These are phyloP conservation scores for Silurus aristotelis DNA, from an alignment of 2,797 vertebrate species.

Conservation along the genomic window DNA sequence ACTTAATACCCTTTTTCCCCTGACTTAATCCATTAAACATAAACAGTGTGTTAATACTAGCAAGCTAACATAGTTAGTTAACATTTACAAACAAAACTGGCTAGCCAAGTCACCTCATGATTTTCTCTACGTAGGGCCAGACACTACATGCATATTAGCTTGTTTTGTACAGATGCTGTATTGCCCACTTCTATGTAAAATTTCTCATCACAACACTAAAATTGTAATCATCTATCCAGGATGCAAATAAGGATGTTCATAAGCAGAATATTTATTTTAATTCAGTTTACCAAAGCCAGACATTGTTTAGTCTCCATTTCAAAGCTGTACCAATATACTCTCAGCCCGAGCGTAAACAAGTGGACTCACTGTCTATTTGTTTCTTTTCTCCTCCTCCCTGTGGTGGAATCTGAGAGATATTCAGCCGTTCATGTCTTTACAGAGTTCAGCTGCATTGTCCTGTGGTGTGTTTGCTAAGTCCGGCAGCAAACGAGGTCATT, in stretches of 20 bases:
- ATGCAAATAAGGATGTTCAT: neutral
- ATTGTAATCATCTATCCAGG: neutral
- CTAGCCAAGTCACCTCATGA: neutral
- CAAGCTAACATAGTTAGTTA: neutral
- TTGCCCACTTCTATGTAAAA: neutral
- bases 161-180: neutral
- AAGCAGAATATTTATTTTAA: neutral
- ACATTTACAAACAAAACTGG: neutral
- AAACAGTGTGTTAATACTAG: neutral
- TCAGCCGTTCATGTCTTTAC: slow-evolving; percentile 1
- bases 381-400: neutral
- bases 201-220: neutral
- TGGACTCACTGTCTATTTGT: neutral
- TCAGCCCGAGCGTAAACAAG: neutral
- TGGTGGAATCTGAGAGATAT: slow-evolving; percentile 1
- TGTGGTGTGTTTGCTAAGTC: neutral
- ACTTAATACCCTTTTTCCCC: neutral
- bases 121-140: neutral
- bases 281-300: neutral
- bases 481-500: slow-evolving; percentile 57
- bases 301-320: neutral
- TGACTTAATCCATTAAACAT: neutral
- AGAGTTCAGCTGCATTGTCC: neutral
- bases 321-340: neutral
- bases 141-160: neutral